Evolutionary conservation across 2,797 vertebrate species (phyloP), one percentile per base, ranked within the genome.

Genomic region (Triplophysa bombifrons): DNA sequence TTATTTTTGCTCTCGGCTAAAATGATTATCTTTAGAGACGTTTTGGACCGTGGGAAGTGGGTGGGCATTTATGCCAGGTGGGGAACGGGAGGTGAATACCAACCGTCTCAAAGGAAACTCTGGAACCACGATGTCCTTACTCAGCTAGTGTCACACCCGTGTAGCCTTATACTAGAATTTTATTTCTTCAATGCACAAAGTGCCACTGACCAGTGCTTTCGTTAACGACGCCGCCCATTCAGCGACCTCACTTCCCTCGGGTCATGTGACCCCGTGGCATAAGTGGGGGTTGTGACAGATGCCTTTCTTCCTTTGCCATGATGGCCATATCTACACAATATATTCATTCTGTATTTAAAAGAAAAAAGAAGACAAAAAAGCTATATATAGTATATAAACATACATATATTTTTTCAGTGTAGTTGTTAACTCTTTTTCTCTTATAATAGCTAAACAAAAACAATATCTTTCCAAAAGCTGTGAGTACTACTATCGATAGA

Each of bases 391-490:
- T 92, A 93, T 93, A 93, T 92, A 92, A 92, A 93, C 93, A 93
- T 92, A 93, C 90, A 89, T 94, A 93, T 95, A 94, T 95, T 95
- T 94, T 95, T 94, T 88, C 93, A 94, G 93, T 93, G 92, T 94
- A 93, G 90, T 93, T 94, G 93, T 93, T 91, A 90, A 92, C 90
- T 90, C 89, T 91, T 92, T 48, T 90, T 90, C 90, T 92, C 89
- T 91, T 90, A 90, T 90, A 85, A 91, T 90, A 89, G 86, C 89
- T 88, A 89, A 38, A 38, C 87, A 86, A 86, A 88, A 88, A 72
- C 85, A 86, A 83, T 87, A 85, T 89, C 88, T 91, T 92, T 92
- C 86, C 83, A 88, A 86, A 90, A 90, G 89, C 90, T 83, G 90
- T 85, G 87, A 90, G 84, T 89, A 84, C 84, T 76, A 85, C 87